Evolutionary conservation across 2,797 vertebrate species (phyloP).

Genomic region (Saxicola maurus): DNA sequence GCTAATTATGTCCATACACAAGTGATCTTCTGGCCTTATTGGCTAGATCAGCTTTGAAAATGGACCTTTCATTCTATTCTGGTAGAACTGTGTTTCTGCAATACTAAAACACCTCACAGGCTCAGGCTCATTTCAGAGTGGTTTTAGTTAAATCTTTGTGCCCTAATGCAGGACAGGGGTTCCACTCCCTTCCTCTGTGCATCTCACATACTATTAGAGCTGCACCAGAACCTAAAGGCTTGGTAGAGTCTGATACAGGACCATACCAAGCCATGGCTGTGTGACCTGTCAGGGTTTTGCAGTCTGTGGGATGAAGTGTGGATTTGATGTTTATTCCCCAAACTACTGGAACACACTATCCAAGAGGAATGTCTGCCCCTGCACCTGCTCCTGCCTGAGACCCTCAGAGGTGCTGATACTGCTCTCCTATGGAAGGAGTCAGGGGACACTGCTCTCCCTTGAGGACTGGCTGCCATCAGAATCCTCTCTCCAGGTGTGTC

Average conservation of each 20-base stretch:
- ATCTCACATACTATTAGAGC: not conserved
- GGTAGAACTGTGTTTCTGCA: not conserved
- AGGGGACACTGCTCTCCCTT: not conserved
- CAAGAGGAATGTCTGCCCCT: not conserved
- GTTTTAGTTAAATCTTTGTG: not conserved
- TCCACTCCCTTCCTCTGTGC: not conserved
- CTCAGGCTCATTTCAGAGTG: not conserved
- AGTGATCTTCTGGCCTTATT: not conserved
- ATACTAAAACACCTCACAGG: not conserved
- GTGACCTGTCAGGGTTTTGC: not conserved
- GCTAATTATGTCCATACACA: not conserved
- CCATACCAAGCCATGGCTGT: not conserved
- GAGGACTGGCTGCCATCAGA: not conserved
- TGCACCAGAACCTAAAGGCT: not conserved
- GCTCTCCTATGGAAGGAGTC: not conserved
- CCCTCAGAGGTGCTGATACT: not conserved
- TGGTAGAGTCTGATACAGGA: not conserved
- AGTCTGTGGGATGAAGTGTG: not conserved
- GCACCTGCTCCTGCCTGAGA: not conserved
- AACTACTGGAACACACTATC: fast-evolving
- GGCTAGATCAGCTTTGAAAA: not conserved
- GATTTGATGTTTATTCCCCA: not conserved
- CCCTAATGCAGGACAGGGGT: fast-evolving
- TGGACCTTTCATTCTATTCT: not conserved
- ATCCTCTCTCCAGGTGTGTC: not conserved